Evolutionary conservation across 1,140 invertebrate species (phyloP).

Genomic region (Branchinecta lindahli): DNA sequence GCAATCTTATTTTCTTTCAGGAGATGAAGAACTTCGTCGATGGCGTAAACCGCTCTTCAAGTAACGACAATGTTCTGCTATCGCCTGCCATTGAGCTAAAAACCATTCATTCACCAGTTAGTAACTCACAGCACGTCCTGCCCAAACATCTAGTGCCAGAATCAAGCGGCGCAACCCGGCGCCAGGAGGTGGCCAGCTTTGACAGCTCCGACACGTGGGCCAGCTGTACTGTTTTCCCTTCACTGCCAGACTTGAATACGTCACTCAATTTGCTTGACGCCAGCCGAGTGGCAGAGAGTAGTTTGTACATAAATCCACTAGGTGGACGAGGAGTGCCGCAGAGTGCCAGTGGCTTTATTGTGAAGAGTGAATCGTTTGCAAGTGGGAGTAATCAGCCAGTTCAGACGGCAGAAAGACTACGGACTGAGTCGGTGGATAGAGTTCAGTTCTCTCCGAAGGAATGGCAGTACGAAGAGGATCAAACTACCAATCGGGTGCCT

Average conservation of each 20-base stretch:
- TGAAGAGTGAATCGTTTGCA: conserved; percentile 19
- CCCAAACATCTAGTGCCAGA: conserved; percentile 9
- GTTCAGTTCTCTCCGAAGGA: neutral
- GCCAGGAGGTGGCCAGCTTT: conserved; percentile 46
- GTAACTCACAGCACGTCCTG: neutral
- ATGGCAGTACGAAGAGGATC: neutral
- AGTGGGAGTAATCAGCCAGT: conserved; percentile 33
- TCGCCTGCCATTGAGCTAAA: conserved; percentile 13
- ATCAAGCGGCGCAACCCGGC: conserved; percentile 18
- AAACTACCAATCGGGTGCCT: neutral
- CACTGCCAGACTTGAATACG: conserved; percentile 34
- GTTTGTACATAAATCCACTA: conserved; percentile 87
- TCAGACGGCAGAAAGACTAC: conserved; percentile 25
- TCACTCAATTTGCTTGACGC: conserved; percentile 21
- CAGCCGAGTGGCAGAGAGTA: conserved; percentile 30
- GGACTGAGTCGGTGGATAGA: conserved; percentile 22
- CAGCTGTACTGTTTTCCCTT: conserved; percentile 87
- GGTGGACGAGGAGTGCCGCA: conserved; percentile 37
- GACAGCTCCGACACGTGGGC: conserved; percentile 77
- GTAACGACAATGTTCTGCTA: conserved; percentile 15
- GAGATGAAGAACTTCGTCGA: conserved; percentile 6
- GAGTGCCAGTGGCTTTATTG: conserved; percentile 2
- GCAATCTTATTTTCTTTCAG: neutral
- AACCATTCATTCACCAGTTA: neutral
- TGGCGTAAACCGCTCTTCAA: neutral